Percentiles rank a stretch among this genome's conserved stretches.
phyloP scores from a whole-genome alignment of 2,113 vertebrate species.

The Polypterus bichir region DNA sequence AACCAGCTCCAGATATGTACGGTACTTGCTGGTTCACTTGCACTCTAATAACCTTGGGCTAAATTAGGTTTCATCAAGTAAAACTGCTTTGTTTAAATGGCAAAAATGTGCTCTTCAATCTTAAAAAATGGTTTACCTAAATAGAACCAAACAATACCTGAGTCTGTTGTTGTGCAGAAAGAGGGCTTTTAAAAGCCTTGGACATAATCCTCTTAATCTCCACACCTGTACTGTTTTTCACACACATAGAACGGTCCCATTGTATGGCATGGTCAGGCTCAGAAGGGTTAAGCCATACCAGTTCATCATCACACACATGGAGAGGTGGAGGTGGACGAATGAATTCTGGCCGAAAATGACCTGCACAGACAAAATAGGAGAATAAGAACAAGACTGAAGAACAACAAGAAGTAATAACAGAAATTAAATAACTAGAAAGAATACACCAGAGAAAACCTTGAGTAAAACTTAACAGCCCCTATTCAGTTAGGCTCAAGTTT shows the following conservation, averaged over 20 bases:
- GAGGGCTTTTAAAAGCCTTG: conserved; percentile 94
- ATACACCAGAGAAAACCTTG: too few species aligned
- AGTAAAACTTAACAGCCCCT: too few species aligned
- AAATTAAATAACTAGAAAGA: too few species aligned
- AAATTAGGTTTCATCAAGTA: too few species aligned
- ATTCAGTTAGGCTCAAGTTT: too few species aligned
- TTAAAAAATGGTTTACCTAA: too few species aligned
- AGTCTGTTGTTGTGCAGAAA: conserved; percentile 84
- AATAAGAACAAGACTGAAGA: neutral
- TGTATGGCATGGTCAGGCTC: conserved; percentile 85
- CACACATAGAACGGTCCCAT: conserved; percentile 95
- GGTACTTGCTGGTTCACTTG: too few species aligned
- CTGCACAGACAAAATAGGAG: conserved; percentile 32
- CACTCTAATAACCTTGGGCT: too few species aligned
- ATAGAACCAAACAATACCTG: conserved; percentile 49
- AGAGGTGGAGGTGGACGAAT: conserved; percentile 87
- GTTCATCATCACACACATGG: conserved; percentile 86
- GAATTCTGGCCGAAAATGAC: conserved; percentile 92
- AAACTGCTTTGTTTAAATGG: too few species aligned
- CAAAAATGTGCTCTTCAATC: too few species aligned
- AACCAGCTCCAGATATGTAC: too few species aligned
- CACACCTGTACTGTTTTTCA: conserved; percentile 87
- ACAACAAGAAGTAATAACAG: neutral
- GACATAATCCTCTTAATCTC: conserved; percentile 97
- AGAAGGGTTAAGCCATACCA: conserved; percentile 86